Conservation (phyloP, 2,113 vertebrate genomes). For the Pelecanus crispus region DNA sequence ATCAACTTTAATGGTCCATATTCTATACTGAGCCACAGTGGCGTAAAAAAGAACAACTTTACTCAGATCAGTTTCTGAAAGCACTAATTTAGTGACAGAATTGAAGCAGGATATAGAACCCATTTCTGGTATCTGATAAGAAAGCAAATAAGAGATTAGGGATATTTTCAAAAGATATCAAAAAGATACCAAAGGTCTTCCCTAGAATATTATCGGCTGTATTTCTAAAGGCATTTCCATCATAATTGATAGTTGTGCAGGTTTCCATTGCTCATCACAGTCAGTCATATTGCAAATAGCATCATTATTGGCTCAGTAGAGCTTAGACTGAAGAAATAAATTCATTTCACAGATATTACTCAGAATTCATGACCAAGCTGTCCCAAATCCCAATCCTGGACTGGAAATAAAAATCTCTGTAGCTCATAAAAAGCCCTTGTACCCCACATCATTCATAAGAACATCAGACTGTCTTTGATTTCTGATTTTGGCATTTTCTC, state of each 20-base stretch:
- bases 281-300: not conserved
- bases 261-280: not conserved
- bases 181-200: not conserved
- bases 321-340: not conserved
- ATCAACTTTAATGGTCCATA: not conserved
- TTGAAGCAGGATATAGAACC: not conserved
- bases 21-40: not conserved
- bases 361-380: not conserved
- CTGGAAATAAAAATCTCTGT: not conserved
- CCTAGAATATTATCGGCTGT: not conserved
- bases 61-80: not conserved
- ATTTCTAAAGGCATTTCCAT: not conserved
- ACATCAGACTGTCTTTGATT: not conserved
- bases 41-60: not conserved
- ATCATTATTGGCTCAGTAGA: not conserved
- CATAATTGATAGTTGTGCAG: not conserved
- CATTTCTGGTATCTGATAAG: not conserved
- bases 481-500: not conserved
- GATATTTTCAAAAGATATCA: not conserved
- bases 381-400: not conserved
- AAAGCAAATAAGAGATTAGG: not conserved
- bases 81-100: not conserved
- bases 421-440: not conserved
- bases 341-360: not conserved
- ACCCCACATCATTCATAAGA: not conserved